phyloP scores from a whole-genome alignment of 2,888 invertebrate species.

The Terebella lapidaria region DNA sequence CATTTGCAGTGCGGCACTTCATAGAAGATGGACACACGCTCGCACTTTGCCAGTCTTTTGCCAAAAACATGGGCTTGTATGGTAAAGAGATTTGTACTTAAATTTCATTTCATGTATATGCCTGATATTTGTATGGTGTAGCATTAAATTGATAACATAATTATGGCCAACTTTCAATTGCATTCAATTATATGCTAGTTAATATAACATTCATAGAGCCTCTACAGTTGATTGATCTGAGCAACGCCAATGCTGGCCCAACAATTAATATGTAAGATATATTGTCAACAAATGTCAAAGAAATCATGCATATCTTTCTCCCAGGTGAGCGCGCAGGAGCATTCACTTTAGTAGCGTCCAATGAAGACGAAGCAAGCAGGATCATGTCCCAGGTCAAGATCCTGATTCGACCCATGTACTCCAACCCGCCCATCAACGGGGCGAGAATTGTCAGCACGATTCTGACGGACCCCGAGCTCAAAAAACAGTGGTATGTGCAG shows the following conservation, averaged over 20 bases:
- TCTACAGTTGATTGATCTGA: no score
- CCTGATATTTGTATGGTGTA: not conserved
- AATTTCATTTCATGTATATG: not conserved
- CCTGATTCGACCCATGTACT: slow-evolving; percentile 89
- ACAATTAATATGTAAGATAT: no score
- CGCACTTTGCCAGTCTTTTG: slow-evolving; percentile 86
- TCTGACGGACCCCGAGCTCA: slow-evolving; percentile 66
- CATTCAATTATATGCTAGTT: no score
- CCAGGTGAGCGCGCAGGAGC: slow-evolving; percentile 90
- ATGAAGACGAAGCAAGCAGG: slow-evolving; percentile 70
- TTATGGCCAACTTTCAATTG: no score
- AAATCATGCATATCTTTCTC: no score
- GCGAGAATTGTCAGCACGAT: slow-evolving; percentile 84
- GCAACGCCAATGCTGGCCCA: no score
- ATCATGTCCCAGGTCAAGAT: slow-evolving; percentile 93
- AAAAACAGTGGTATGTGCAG: slow-evolving; percentile 60
- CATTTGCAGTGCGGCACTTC: slow-evolving; percentile 81
- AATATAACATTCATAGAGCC: no score
- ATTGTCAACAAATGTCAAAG: no score
- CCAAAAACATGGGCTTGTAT: slow-evolving; percentile 92
- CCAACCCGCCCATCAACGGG: slow-evolving; percentile 93
- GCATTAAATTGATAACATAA: no score
- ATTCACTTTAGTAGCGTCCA: slow-evolving; percentile 70
- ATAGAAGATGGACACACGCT: slow-evolving; percentile 82
- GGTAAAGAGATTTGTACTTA: slow-evolving; percentile 51